These are phyloP conservation scores for Agriopis leucophaearia DNA, from an alignment of 2,888 invertebrate species.

Conservation along the genomic window DNA sequence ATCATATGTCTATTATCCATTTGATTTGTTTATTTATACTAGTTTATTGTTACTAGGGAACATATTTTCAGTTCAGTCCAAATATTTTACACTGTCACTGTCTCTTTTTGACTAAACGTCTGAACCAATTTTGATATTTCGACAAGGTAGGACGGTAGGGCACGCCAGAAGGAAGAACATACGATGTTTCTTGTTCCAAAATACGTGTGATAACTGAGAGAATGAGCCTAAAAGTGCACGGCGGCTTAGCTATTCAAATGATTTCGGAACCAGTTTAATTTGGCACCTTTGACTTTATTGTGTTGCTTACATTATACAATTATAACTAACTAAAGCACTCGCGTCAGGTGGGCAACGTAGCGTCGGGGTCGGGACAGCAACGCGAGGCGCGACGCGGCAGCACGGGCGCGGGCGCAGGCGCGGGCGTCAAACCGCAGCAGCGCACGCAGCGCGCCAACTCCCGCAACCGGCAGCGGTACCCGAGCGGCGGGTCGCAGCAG, in stretches of 20 bases:
- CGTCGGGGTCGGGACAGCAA: conserved; percentile 69
- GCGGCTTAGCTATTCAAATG: no score
- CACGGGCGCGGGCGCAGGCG: conserved; percentile 66
- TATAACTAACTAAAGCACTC: no score
- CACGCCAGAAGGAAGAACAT: neutral
- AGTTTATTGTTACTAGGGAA: no score
- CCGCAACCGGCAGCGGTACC: conserved; percentile 68
- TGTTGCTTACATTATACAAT: no score
- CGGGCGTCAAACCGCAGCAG: conserved; percentile 54
- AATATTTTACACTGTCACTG: neutral
- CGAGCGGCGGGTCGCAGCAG: conserved; percentile 61
- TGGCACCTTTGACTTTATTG: no score
- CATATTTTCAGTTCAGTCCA: no score
- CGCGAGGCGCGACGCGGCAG: conserved; percentile 73
- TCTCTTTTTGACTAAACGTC: neutral
- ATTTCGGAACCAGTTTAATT: no score
- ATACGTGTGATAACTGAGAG: no score
- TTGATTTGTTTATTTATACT: no score
- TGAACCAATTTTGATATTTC: neutral
- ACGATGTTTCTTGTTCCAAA: no score
- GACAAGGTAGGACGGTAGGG: neutral
- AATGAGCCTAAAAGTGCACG: no score
- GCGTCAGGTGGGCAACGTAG: conserved; percentile 66
- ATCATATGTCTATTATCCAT: no score
- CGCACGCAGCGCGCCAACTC: conserved; percentile 65